A percentile compares a stretch with the other conserved stretches of the same genome.
phyloP scores from a whole-genome alignment of 2,797 vertebrate genomes.

The Prionace glauca region DNA sequence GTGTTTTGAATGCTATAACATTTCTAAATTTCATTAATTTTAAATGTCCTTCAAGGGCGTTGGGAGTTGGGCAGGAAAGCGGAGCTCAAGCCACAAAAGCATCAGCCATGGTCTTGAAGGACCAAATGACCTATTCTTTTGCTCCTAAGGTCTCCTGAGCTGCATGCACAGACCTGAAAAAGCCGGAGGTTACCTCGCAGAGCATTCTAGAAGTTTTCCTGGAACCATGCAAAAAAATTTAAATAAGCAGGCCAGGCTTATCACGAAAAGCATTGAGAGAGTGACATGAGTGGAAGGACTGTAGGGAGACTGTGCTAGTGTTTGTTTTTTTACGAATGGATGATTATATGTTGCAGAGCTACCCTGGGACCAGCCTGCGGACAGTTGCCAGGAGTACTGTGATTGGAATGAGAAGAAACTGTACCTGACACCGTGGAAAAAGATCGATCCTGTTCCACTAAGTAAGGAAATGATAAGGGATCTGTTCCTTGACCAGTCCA shows the following conservation, averaged over 20 bases:
- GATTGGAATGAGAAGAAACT: slow-evolving; percentile 91
- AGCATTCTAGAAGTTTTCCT: not conserved
- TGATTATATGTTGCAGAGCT: slow-evolving; percentile 63
- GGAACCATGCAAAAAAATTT: not conserved
- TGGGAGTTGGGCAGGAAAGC: not conserved
- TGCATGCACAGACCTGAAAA: no score
- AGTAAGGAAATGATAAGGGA: slow-evolving; percentile 54
- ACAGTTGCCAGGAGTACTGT: slow-evolving; percentile 85
- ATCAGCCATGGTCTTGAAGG: no score
- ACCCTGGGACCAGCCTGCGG: slow-evolving; percentile 90
- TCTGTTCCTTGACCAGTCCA: not conserved
- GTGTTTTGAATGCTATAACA: not conserved
- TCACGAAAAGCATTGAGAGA: not conserved
- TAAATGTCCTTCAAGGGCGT: not conserved
- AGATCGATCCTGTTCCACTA: slow-evolving; percentile 79
- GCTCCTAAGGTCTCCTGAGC: no score
- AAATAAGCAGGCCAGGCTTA: not conserved
- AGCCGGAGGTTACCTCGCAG: no score
- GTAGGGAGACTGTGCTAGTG: not conserved
- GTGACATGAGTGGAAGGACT: no score
- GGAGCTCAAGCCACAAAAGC: no score
- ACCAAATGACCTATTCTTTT: no score
- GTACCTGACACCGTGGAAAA: slow-evolving; percentile 89
- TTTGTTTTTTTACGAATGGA: not conserved
- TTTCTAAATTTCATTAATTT: not conserved